Base-by-base conservation (phyloP, 2,888 invertebrate species). In the Hybos culiciformis region DNA sequence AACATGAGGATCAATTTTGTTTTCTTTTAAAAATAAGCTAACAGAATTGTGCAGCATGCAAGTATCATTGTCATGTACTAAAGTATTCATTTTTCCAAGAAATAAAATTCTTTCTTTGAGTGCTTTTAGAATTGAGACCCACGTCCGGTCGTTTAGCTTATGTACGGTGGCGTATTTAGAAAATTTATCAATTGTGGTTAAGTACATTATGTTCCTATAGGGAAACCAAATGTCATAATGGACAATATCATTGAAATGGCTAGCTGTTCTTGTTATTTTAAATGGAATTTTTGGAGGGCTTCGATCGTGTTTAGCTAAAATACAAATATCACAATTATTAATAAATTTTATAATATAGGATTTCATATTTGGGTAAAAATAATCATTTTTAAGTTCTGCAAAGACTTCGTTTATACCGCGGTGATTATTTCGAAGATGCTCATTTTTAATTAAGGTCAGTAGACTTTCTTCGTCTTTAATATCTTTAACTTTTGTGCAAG, bases 81-180 rank as follows among this genome's bases (percentile, higher is more conserved):
- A n/a, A n/a, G n/a, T n/a, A n/a, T n/a, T n/a, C n/a, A n/a, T n/a
- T n/a, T n/a, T n/a, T n/a, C n/a, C n/a, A n/a, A n/a, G n/a, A n/a
- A n/a, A n/a, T n/a, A n/a, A n/a, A n/a, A n/a, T n/a, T n/a, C 33
- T 6, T 40, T 43, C 41, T 33, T 45, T 45, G 9, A 42, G 15
- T 11, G 34, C 36, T 19, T 41, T 41, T 42, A 45, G 24, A 29
- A 45, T 37, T 19, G 39, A 29, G 4, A 39, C n/a, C 31, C 39
- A 39, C 4, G 39, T 39, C 11, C 39, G 12, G n/a, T 39, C 39
- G 6, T 18, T n/a, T 31, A 31, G n/a, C 14, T 21, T 31, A 14
- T 39, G 39, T 15, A n/a, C 17, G 7, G 32, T 40, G 3, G 40
- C 31, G n/a, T 40, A 40, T 40, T 40, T 40, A 5, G 14, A 20